A percentile compares a stretch with the other conserved stretches of the same genome.
phyloP scores from a whole-genome alignment of 2,888 invertebrate genomes.

The Disparrhopalites patrizii region DNA sequence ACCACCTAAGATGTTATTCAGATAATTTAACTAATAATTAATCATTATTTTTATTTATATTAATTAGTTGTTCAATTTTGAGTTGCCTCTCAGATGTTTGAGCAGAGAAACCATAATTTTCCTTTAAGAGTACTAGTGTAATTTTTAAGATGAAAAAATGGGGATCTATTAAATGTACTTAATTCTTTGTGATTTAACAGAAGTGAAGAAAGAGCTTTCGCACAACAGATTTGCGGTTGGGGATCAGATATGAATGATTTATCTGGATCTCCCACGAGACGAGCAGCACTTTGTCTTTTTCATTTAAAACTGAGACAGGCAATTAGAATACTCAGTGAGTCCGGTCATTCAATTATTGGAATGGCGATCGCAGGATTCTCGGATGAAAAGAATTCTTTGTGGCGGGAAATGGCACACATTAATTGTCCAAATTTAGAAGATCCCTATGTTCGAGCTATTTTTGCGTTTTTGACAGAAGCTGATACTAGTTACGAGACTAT shows the following conservation, averaged over 20 bases:
- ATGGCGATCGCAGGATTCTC: conserved; percentile 62
- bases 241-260: conserved; percentile 66
- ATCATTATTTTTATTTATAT: too few species aligned
- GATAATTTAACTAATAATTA: too few species aligned
- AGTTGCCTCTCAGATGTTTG: too few species aligned
- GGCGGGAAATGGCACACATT: conserved; percentile 68
- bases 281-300: conserved; percentile 87
- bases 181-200: conserved; percentile 52
- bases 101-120: too few species aligned
- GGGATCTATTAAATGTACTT: too few species aligned
- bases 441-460: conserved; percentile 85
- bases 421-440: conserved; percentile 76
- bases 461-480: conserved; percentile 81
- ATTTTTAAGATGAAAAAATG: too few species aligned
- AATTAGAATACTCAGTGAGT: conserved; percentile 74
- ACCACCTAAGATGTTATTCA: too few species aligned
- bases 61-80: too few species aligned
- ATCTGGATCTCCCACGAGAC: conserved; percentile 68
- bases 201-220: conserved; percentile 71
- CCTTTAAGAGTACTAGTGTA: too few species aligned
- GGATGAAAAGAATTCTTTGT: conserved; percentile 74
- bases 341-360: conserved; percentile 45
- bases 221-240: conserved; percentile 86
- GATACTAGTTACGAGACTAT: conserved; percentile 70
- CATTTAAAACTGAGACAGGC: conserved; percentile 79